A percentile compares a stretch with the other conserved stretches of the same genome.
Conservation (phyloP, 1,140 invertebrate genomes). For the Orchesella cincta region DNA sequence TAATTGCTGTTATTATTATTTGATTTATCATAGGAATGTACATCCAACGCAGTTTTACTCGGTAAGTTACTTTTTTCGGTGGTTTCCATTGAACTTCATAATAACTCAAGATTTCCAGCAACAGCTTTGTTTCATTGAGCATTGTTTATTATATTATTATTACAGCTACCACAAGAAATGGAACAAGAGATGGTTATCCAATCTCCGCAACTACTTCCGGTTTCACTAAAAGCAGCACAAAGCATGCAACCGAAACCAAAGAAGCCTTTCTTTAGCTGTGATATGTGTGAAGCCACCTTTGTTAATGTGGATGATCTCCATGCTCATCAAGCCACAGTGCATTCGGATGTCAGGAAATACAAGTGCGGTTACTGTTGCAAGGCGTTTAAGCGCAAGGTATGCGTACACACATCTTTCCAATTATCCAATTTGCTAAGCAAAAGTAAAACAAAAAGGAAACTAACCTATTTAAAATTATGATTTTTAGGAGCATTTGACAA, state of each 20-base stretch:
- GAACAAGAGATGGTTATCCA: neutral
- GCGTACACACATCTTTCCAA: too few species aligned
- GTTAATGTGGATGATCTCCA: constrained; percentile 36
- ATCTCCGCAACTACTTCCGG: neutral
- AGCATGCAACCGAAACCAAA: constrained; percentile 50
- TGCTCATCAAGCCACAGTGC: constrained; percentile 43
- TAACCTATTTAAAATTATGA: neutral
- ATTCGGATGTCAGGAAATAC: constrained; percentile 42
- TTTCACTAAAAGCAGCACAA: constrained; percentile 15
- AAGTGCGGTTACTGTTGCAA: constrained; percentile 45
- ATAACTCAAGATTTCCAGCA: neutral
- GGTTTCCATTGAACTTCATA: neutral
- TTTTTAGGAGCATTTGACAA: constrained; percentile 44
- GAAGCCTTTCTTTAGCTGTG: constrained; percentile 45
- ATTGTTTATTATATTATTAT: too few species aligned
- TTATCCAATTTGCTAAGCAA: too few species aligned
- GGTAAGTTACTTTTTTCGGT: neutral
- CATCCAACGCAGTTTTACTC: constrained; percentile 24
- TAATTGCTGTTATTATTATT: too few species aligned
- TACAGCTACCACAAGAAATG: neutral
- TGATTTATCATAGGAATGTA: neutral
- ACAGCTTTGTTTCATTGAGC: neutral
- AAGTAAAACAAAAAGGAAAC: neutral
- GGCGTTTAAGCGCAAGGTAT: constrained; percentile 42
- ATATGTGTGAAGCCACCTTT: constrained; percentile 45